A percentile compares a stretch with the other conserved stretches of the same genome.
Conservation (phyloP, 30 jellyfish, hydroid and myxozoan species). For the Sanderia malayensis region DNA sequence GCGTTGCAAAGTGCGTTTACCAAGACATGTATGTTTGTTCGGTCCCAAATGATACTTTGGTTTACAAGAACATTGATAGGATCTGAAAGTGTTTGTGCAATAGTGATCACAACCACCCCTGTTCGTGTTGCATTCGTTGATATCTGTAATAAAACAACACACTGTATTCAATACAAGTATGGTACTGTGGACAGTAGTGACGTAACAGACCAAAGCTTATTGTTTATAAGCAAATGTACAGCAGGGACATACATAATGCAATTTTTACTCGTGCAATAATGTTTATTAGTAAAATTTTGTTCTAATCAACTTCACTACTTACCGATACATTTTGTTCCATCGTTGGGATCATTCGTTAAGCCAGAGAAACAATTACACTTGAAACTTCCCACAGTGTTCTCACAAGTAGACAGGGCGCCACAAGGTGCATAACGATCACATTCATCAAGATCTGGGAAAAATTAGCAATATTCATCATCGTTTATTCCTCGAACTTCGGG, state of each 20-base stretch:
- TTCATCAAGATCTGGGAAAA: slow-evolving; percentile 41
- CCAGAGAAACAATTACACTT: slow-evolving; percentile 40
- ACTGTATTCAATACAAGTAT: too few relatives aligned
- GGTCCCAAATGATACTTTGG: slow-evolving; percentile 32
- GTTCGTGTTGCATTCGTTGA: slow-evolving; percentile 48
- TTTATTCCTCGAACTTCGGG: too few relatives aligned
- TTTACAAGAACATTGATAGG: slow-evolving; percentile 47
- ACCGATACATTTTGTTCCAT: slow-evolving; percentile 38
- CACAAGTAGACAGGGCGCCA: slow-evolving; percentile 33
- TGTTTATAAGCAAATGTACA: too few relatives aligned
- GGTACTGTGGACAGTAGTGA: too few relatives aligned
- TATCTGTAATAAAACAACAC: slow-evolving; percentile 28
- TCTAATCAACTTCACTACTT: neutral
- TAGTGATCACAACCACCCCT: slow-evolving; percentile 60
- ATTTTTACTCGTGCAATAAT: too few relatives aligned
- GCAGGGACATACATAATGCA: too few relatives aligned
- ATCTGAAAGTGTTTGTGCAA: slow-evolving; percentile 46
- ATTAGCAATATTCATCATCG: too few relatives aligned
- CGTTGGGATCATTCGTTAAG: slow-evolving; percentile 25
- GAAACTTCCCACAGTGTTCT: slow-evolving; percentile 17
- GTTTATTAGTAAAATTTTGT: too few relatives aligned
- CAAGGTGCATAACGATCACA: slow-evolving; percentile 29
- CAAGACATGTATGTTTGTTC: slow-evolving; percentile 45
- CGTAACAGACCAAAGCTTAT: too few relatives aligned
- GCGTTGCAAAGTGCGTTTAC: too few relatives aligned